Percentiles rank a stretch among this genome's conserved stretches.
Evolutionary conservation across 1,140 invertebrate species (phyloP).

Genomic region (Atta cephalotes): DNA sequence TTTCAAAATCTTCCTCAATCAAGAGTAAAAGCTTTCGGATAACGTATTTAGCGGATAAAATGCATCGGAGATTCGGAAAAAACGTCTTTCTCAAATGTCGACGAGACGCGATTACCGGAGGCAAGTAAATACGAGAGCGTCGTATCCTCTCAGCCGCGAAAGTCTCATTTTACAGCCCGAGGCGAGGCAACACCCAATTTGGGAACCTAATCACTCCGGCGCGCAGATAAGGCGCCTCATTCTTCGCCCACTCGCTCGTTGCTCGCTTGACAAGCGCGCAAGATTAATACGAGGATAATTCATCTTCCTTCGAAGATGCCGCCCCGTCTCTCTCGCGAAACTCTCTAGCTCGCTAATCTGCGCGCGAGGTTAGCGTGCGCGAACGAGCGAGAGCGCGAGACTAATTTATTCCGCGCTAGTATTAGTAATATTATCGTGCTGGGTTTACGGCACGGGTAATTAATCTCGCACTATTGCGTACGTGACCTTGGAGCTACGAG

Average conservation of each 20-base stretch:
- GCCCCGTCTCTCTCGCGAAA: not conserved
- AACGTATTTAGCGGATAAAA: not conserved
- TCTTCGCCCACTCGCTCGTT: constrained; percentile 30
- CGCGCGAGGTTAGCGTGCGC: not conserved
- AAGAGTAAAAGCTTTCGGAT: not conserved
- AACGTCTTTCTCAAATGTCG: not conserved
- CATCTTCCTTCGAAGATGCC: constrained; percentile 42
- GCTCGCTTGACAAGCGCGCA: constrained; percentile 39
- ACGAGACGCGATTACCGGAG: not conserved
- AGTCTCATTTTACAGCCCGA: constrained; percentile 34
- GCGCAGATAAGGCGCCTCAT: constrained; percentile 11
- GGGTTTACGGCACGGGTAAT: constrained; percentile 38
- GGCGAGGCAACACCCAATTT: constrained; percentile 15
- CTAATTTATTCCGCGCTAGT: constrained; percentile 40
- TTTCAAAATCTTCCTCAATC: not conserved
- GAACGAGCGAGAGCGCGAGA: not conserved
- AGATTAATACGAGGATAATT: constrained; percentile 57
- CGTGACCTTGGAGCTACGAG: constrained; percentile 9
- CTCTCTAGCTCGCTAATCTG: not conserved
- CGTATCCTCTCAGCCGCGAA: not conserved
- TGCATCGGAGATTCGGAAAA: not conserved
- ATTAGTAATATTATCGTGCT: not conserved
- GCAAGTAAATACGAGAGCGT: not conserved
- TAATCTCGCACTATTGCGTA: constrained; percentile 45
- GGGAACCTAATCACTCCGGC: constrained; percentile 26